A percentile compares a stretch with the other conserved stretches of the same genome.
phyloP scores from a whole-genome alignment of 2,113 vertebrate genomes.

The Rhinoptilus africanus region DNA sequence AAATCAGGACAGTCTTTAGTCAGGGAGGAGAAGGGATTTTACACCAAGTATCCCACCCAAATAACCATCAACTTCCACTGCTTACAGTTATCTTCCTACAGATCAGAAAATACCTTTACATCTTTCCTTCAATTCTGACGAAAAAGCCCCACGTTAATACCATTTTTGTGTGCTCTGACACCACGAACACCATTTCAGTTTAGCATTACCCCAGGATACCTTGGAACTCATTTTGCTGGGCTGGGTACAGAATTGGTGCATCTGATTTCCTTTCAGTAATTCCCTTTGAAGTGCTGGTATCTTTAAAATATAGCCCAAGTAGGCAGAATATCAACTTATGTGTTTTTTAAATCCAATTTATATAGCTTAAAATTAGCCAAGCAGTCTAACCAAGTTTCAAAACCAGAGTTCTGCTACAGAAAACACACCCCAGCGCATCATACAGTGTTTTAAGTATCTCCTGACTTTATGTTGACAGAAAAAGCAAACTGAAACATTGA shows the following conservation, averaged over 20 bases:
- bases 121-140: not conserved
- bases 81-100: not conserved
- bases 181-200: conserved; percentile 24
- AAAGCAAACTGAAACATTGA: conserved; percentile 19
- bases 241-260: conserved; percentile 55
- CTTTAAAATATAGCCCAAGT: conserved; percentile 65
- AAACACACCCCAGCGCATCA: not conserved
- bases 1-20: not conserved
- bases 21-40: not conserved
- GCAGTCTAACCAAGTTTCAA: conserved; percentile 37
- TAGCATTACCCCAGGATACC: conserved; percentile 61
- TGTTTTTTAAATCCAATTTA: conserved; percentile 66
- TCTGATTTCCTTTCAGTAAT: conserved; percentile 62
- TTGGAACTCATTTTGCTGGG: conserved; percentile 65
- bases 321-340: conserved; percentile 64
- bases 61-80: not conserved
- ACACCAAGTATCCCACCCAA: not conserved
- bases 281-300: conserved; percentile 72
- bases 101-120: not conserved
- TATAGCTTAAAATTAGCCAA: conserved; percentile 62
- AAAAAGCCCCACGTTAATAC: not conserved
- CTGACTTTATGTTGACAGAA: not conserved
- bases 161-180: not conserved
- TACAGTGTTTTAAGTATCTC: conserved; percentile 19
- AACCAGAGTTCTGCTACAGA: conserved; percentile 15